These are phyloP conservation scores for Porphyrio hochstetteri DNA, from an alignment of 2,113 vertebrate genomes.

Conservation along the genomic window DNA sequence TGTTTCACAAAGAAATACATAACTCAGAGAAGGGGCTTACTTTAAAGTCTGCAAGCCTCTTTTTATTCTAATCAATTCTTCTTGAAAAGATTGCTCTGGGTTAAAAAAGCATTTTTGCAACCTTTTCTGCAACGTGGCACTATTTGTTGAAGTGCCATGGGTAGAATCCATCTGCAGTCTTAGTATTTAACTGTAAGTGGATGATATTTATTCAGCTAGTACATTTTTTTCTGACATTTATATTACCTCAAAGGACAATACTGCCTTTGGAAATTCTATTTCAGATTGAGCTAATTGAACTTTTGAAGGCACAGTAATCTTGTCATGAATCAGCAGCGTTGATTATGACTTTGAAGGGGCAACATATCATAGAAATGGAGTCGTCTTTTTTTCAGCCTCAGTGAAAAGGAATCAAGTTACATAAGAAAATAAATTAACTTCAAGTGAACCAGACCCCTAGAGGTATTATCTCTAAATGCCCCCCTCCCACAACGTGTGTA, in stretches of 20 bases:
- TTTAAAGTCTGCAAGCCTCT: neutral
- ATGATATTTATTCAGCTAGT: slow-evolving; percentile 30
- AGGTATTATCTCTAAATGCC: neutral
- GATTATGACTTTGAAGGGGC: slow-evolving; percentile 4
- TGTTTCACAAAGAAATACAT: neutral
- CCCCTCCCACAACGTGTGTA: neutral
- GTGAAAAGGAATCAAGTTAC: neutral
- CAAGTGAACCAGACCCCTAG: neutral
- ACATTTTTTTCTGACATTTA: slow-evolving; percentile 51
- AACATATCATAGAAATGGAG: neutral
- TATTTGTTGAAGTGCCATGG: neutral
- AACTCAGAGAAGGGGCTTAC: neutral
- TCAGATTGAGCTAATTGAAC: slow-evolving; percentile 35
- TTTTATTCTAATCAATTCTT: neutral
- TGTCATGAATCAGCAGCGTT: slow-evolving; percentile 1
- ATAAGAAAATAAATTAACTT: slow-evolving; percentile 33
- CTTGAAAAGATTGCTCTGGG: neutral
- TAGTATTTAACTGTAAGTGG: slow-evolving; percentile 15
- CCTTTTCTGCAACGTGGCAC: neutral
- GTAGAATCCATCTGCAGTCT: neutral
- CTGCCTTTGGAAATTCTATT: slow-evolving; percentile 22
- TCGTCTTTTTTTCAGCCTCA: neutral
- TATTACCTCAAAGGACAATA: slow-evolving; percentile 45
- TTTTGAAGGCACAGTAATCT: slow-evolving; percentile 18
- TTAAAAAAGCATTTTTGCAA: neutral